Evolutionary conservation across 2,888 invertebrate species (phyloP).

Genomic region (Ischnus inquisitorius): DNA sequence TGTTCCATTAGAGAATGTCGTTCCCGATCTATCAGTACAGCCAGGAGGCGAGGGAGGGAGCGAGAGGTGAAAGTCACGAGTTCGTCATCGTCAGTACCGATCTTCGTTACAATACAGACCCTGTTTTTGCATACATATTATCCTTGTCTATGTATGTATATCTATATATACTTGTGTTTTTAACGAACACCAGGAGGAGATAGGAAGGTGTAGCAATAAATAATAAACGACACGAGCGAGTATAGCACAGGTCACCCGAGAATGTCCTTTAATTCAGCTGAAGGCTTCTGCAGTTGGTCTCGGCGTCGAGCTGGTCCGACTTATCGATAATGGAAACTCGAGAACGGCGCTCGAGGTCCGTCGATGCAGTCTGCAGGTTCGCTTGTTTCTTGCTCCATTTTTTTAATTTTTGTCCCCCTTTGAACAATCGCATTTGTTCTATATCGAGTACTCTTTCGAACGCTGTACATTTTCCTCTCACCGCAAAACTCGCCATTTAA

Average conservation of each 20-base stretch:
- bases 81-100: constrained; percentile 27
- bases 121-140: background rate
- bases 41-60: constrained; percentile 14
- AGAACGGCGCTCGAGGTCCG: constrained; percentile 8
- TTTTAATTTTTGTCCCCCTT: background rate
- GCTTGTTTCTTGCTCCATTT: constrained; percentile 18
- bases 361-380: constrained; percentile 19
- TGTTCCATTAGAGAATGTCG: constrained; percentile 23
- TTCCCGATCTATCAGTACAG: constrained; percentile 22
- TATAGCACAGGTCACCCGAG: constrained; percentile 16
- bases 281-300: constrained; percentile 6
- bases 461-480: constrained; percentile 24
- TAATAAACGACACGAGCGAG: constrained; percentile 29
- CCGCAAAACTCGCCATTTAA: background rate
- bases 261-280: constrained; percentile 23
- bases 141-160: background rate
- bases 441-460: constrained; percentile 16
- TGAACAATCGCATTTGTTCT: constrained; percentile 15
- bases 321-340: constrained; percentile 42
- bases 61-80: constrained; percentile 53
- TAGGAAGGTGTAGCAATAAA: constrained; percentile 13
- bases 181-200: background rate
- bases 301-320: constrained; percentile 16
- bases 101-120: constrained; percentile 27
- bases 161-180: background rate